A percentile compares a stretch with the other conserved stretches of the same genome.
These are phyloP conservation scores for Stegostoma tigrinum DNA, from an alignment of 2,113 vertebrate genomes.

Conservation along the genomic window DNA sequence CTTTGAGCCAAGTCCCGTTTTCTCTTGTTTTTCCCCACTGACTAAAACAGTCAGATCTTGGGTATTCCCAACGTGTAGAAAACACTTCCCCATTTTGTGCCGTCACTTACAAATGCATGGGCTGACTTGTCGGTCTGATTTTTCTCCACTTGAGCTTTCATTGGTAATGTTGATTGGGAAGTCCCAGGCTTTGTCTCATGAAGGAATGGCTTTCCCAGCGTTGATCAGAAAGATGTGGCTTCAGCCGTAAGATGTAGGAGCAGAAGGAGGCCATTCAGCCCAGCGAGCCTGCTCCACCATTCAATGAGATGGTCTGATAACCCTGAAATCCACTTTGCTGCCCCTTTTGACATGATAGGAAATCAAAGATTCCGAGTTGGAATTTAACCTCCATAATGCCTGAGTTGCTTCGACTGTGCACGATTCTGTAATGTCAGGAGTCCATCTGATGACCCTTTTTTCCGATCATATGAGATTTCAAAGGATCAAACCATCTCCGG, in stretches of 20 bases:
- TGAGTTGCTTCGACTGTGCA: not conserved
- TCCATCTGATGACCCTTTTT: not conserved
- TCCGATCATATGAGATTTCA: not conserved
- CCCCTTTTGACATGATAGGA: not conserved
- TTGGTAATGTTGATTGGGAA: not conserved
- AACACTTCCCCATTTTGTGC: not conserved
- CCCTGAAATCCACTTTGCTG: no score
- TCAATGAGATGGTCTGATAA: no score
- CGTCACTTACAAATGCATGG: not conserved
- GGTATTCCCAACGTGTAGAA: not conserved
- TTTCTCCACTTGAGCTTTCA: not conserved
- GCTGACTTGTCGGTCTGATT: not conserved
- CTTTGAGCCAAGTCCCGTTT: not conserved
- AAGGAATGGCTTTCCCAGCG: not conserved
- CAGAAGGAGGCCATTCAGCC: no score
- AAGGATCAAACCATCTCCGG: not conserved
- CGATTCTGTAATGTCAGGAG: not conserved
- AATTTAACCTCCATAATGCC: not conserved
- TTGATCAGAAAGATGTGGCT: not conserved
- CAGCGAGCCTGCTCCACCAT: no score
- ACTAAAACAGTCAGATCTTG: no score
- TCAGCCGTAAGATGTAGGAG: not conserved
- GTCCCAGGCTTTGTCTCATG: not conserved
- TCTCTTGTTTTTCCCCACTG: not conserved
- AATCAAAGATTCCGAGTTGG: not conserved